Evolutionary conservation across 2,113 vertebrate species (phyloP), one percentile per base, ranked within the genome.

Genomic region (Seriola quinqueradiata): DNA sequence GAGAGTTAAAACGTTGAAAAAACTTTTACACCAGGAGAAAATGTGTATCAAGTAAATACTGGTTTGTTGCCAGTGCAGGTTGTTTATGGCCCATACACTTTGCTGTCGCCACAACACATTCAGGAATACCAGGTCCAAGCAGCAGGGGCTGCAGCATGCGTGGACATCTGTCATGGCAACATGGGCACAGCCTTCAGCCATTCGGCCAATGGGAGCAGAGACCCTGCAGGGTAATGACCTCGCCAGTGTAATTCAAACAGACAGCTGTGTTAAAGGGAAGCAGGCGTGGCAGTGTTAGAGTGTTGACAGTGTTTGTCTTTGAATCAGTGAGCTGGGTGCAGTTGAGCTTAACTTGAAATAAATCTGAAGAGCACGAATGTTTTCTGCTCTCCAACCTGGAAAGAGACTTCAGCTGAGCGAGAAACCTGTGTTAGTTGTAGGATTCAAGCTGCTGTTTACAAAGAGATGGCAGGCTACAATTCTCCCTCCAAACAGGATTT

Each of bases 131-230:
- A 74, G 54, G 48, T 36, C 81, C 40, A 77, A 77, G 64, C 68
- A 70, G 36, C 42, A 58, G 77, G 75, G 83, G 83, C 58, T 59
- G 59, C 72, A 83, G 81, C 82, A 76, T 84, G 80, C 57, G 52
- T 16, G 66, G 75, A 82, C 11, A 8, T 79, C 87, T 88, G 90
- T 92, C 93, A 94, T 91, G 92, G 90, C 84, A 94, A 94, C 90
- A 87, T 12, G 68, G 81, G 58, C 70, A 32, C 69, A 68, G 84
- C 70, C 84, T 74, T 59, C 68, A 87, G 86, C 48, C 60, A 77
- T 85, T 85, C 55, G 46, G 68, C 86, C 76, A 79, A 67, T 79
- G 66, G 63, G 77, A 82, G 69, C 55, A 61, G 66, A 79, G 73
- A 89, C 81, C 75, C 85, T 77, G 71, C 75, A 76, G 92, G 87